Conservation (phyloP, 2,888 invertebrate species). For the Drosophila hawaiiensis region DNA sequence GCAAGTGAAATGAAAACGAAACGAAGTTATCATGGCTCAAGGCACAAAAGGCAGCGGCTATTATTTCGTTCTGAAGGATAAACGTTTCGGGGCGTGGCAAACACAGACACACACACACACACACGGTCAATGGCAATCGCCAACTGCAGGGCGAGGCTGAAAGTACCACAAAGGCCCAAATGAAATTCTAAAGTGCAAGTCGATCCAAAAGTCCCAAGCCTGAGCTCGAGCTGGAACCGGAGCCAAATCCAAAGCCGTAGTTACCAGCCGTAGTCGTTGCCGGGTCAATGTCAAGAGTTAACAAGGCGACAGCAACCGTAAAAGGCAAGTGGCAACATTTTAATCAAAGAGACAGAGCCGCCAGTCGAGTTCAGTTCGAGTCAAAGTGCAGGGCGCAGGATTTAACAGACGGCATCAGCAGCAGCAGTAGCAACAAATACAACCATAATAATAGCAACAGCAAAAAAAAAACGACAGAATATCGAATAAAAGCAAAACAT, state of each 20-base stretch:
- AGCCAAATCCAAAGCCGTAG: conserved; percentile 11
- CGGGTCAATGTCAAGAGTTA: conserved; percentile 71
- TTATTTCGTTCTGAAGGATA: conserved; percentile 50
- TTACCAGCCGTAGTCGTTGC: conserved; percentile 15
- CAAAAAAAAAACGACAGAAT: conserved; percentile 13
- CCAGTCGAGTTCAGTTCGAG: conserved; percentile 27
- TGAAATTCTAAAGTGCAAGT: conserved; percentile 61
- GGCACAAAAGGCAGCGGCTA: conserved; percentile 50
- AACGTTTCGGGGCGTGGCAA: conserved; percentile 52
- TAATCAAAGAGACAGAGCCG: conserved; percentile 63
- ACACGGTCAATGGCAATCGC: conserved; percentile 7
- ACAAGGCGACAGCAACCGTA: conserved; percentile 49
- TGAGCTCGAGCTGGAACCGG: neutral
- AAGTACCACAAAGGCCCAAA: conserved; percentile 42
- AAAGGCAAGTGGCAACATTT: conserved; percentile 72
- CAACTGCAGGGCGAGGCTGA: conserved; percentile 6
- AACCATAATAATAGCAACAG: neutral
- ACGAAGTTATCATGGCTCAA: conserved; percentile 69
- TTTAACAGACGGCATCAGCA: conserved; percentile 25
- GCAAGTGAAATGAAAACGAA: conserved; percentile 71
- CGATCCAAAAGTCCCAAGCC: conserved; percentile 32
- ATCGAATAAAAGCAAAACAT: conserved; percentile 44
- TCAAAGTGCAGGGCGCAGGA: conserved; percentile 54
- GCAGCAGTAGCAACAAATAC: conserved; percentile 18
- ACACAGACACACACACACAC: conserved; percentile 1